These are phyloP conservation scores for Mormyrops boulengeri DNA, from an alignment of 2,797 vertebrate genomes.

Conservation along the genomic window DNA sequence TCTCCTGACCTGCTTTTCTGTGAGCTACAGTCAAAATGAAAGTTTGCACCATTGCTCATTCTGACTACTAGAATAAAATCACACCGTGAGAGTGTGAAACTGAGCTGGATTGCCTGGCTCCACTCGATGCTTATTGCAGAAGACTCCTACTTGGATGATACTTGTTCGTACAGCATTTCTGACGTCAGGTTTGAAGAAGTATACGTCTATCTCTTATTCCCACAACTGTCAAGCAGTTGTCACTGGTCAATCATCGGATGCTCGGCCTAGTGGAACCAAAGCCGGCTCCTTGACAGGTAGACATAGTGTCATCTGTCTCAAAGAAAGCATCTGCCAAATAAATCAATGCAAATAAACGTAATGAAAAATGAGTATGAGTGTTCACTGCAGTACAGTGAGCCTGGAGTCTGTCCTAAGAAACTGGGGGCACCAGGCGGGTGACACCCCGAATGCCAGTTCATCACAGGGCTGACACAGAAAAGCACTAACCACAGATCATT, in stretches of 20 bases:
- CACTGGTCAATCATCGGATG: not conserved
- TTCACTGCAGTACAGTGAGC: not conserved
- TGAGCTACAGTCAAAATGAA: not conserved
- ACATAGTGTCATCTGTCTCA: not conserved
- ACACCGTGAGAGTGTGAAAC: not conserved
- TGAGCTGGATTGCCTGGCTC: not conserved
- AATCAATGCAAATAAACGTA: not conserved
- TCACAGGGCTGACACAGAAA: not conserved
- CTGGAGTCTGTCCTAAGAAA: not conserved
- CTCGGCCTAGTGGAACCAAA: not conserved
- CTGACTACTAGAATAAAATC: not conserved
- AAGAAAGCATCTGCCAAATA: not conserved
- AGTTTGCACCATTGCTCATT: not conserved
- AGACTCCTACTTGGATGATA: not conserved
- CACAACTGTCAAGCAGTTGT: not conserved
- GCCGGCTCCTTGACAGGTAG: not conserved
- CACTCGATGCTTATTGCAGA: not conserved
- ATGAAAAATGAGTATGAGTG: not conserved
- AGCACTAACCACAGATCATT: not conserved
- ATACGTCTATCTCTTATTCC: not conserved
- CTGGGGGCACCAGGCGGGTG: not conserved
- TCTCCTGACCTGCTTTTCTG: not conserved
- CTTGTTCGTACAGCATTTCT: not conserved
- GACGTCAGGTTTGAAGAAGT: not conserved
- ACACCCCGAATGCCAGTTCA: not conserved